Conservation (phyloP, 2,888 invertebrate species). For the Eupithecia exiguata region DNA sequence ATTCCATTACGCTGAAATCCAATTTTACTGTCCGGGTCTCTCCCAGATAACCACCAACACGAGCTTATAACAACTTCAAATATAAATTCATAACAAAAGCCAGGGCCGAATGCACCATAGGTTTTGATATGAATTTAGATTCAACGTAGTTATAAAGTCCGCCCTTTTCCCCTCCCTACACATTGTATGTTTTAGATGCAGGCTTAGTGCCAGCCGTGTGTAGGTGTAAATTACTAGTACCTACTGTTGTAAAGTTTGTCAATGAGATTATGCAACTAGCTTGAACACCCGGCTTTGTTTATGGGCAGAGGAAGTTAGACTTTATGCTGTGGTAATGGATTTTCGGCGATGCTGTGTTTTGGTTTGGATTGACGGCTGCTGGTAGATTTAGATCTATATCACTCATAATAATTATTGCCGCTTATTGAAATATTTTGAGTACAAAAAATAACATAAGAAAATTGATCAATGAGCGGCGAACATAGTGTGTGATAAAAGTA, state of each 20-base stretch:
- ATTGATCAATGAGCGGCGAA: neutral
- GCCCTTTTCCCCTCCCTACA: conserved; percentile 20
- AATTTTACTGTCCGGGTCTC: no score
- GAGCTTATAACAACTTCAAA: no score
- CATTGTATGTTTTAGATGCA: conserved; percentile 23
- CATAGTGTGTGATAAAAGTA: neutral
- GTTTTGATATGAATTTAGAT: no score
- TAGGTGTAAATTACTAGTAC: conserved; percentile 31
- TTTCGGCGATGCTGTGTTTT: neutral
- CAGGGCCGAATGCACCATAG: no score
- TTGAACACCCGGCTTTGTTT: conserved; percentile 28
- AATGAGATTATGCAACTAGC: conserved; percentile 28
- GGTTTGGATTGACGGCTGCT: neutral
- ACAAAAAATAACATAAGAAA: neutral
- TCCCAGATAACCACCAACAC: no score
- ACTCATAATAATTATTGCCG: neutral
- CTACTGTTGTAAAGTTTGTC: conserved; percentile 31
- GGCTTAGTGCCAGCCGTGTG: conserved; percentile 32
- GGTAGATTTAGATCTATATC: neutral
- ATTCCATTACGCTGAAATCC: no score
- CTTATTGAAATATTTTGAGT: neutral
- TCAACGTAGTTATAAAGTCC: no score
- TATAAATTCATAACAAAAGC: no score
- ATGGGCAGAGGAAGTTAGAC: neutral
- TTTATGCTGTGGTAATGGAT: conserved; percentile 2